Percentiles rank a stretch among this genome's conserved stretches.
These are phyloP conservation scores for Drosophila engyochracea DNA, from an alignment of 2,888 invertebrate species.

Conservation along the genomic window DNA sequence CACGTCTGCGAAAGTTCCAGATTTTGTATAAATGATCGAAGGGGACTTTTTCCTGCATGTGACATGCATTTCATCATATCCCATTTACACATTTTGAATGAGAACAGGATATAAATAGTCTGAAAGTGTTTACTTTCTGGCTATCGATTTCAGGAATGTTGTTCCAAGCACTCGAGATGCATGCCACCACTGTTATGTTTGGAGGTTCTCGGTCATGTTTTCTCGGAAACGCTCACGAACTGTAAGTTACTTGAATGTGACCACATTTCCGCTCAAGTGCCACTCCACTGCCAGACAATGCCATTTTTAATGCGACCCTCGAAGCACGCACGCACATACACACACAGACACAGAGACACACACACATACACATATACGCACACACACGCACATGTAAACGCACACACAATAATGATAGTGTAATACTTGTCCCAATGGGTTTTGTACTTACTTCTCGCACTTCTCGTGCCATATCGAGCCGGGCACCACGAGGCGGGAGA, in stretches of 20 bases:
- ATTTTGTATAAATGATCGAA: background rate
- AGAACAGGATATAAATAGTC: background rate
- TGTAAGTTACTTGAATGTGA: conserved; percentile 37
- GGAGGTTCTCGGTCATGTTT: conserved; percentile 1
- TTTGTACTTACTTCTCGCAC: conserved; percentile 88
- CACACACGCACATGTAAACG: background rate
- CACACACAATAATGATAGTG: background rate
- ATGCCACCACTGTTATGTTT: conserved; percentile 3
- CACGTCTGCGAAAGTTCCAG: background rate
- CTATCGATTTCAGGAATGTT: conserved; percentile 40
- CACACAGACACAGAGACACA: background rate
- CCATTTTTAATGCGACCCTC: conserved; percentile 38
- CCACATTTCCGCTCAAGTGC: conserved; percentile 38
- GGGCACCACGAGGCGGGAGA: conserved; percentile 89
- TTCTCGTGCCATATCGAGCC: conserved; percentile 87
- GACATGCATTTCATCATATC: background rate
- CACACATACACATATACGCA: background rate
- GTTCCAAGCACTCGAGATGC: conserved; percentile 1
- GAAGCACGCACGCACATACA: conserved; percentile 19
- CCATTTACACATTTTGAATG: background rate
- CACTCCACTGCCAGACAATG: conserved; percentile 42
- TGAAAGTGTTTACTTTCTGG: background rate
- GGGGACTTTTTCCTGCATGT: background rate
- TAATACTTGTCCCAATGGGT: conserved; percentile 19
- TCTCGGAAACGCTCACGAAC: conserved; percentile 4